A percentile compares a stretch with the other conserved stretches of the same genome.
Conservation (phyloP, 2,888 invertebrate species). For the Sepiola atlantica region DNA sequence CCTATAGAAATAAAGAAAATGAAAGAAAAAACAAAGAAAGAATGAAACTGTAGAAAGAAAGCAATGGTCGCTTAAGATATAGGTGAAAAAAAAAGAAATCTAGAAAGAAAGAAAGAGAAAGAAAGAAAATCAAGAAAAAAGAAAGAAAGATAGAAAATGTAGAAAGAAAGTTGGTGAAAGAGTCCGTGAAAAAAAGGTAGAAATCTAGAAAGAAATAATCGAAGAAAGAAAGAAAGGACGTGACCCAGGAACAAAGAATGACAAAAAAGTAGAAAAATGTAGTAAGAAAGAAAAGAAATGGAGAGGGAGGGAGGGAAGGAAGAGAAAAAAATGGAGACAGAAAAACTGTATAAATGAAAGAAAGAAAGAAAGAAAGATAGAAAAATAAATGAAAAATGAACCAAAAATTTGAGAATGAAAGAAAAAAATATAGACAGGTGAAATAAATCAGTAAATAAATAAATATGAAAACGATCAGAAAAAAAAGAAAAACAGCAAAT, state of each 20-base stretch:
- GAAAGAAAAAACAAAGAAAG: neutral
- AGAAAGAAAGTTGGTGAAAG: neutral
- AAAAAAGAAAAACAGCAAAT: too few species aligned
- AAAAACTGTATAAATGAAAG: neutral
- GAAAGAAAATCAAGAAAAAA: too few species aligned
- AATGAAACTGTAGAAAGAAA: too few species aligned
- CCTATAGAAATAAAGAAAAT: neutral
- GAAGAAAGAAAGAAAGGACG: neutral
- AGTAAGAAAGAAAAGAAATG: neutral
- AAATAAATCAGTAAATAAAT: neutral
- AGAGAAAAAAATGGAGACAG: neutral
- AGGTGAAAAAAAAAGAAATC: too few species aligned
- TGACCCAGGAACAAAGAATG: neutral
- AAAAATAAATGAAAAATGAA: neutral
- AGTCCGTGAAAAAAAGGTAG: neutral
- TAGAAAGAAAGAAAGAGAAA: too few species aligned
- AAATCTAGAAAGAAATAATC: too few species aligned
- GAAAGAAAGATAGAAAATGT: neutral
- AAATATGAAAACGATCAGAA: neutral
- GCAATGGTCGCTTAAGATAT: too few species aligned
- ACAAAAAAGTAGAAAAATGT: neutral
- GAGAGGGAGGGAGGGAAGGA: neutral
- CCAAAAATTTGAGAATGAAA: too few species aligned
- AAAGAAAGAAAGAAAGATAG: neutral
- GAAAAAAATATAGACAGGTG: neutral